Evolutionary conservation across 2,797 vertebrate species (phyloP), one percentile per base, ranked within the genome.

Genomic region (Pipistrellus pygmaeus): DNA sequence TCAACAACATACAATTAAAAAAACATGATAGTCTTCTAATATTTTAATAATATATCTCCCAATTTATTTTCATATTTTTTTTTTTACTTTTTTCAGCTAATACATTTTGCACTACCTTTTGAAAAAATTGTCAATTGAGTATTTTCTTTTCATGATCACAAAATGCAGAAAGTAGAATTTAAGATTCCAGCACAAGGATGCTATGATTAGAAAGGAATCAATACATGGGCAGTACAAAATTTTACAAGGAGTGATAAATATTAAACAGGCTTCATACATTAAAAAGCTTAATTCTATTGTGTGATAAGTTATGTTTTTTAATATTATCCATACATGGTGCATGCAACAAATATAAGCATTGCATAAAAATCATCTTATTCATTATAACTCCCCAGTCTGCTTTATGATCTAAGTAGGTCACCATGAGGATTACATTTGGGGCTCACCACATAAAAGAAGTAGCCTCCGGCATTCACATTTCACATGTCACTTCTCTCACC

Each of bases 61-160:
- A n/a, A 71, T 78, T 51, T 38, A n/a, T 85, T 88, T 84, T 60
- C 6, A 46, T 38, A 71, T 62, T 35, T 35, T 35, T 41, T 41
- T 85, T 71, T 91, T 60, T 8, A 30, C 15, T 30, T 75, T 80
- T 83, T 86, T 81, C 11, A 84, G n/a, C 27, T 77, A 81, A 27
- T 80, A 8, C 30, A 86, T 78, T 91, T 75, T 91, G 2, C 7
- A 78, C 41, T 85, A 14, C 38, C 18, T 55, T 93, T 87, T 30
- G 1, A 23, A 38, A 13, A 46, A 76, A 72, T 72, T 76, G 23
- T 60, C 32, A 0, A 55, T 8, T 46, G 12, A 53, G 1, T 80
- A 44, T 88, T 91, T 93, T 97, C 17, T 46, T 21, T 66, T 72
- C 91, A 51, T 13, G 35, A 84, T 85, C 30, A 41, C 53, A 4